Evolutionary conservation across 1,140 invertebrate genomes (phyloP).

Genomic region (Trichomalopsis sarcophagae): DNA sequence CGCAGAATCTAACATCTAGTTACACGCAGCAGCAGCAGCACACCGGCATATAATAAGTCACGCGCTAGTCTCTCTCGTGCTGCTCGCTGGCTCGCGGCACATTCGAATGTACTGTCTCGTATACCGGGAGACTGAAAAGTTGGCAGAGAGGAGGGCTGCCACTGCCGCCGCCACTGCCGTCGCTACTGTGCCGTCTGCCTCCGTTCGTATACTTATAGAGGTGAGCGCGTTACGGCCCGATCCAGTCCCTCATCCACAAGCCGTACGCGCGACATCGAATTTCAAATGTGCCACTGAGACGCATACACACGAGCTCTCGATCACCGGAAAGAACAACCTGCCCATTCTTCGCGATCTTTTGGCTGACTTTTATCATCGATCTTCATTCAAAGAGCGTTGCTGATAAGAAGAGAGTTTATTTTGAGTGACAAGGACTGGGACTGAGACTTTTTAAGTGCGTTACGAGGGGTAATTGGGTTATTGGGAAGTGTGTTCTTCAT

Average conservation of each 20-base stretch:
- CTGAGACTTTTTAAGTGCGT: too few relatives aligned
- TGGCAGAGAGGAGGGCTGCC: conserved; percentile 56
- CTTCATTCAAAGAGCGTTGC: too few relatives aligned
- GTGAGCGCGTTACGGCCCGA: conserved; percentile 58
- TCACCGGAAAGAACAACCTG: too few relatives aligned
- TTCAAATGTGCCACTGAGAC: neutral
- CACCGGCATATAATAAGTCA: conserved; percentile 5
- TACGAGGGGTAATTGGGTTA: too few relatives aligned
- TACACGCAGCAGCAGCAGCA: neutral
- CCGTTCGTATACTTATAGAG: conserved; percentile 62
- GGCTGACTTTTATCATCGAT: too few relatives aligned
- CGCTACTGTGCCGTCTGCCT: neutral
- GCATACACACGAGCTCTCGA: too few relatives aligned
- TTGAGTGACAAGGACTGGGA: too few relatives aligned
- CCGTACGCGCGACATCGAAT: conserved; percentile 45
- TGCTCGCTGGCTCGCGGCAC: neutral
- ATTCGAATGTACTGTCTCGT: conserved; percentile 17
- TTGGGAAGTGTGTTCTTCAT: too few relatives aligned
- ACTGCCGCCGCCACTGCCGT: neutral
- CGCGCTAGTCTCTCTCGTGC: neutral
- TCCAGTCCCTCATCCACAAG: conserved; percentile 61
- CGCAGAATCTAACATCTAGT: too few relatives aligned
- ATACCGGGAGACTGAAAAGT: conserved; percentile 22
- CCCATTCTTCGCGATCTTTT: too few relatives aligned
- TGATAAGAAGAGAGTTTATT: too few relatives aligned